Evolutionary conservation across 2,797 vertebrate species (phyloP).

Genomic region (Antrozous pallidus): DNA sequence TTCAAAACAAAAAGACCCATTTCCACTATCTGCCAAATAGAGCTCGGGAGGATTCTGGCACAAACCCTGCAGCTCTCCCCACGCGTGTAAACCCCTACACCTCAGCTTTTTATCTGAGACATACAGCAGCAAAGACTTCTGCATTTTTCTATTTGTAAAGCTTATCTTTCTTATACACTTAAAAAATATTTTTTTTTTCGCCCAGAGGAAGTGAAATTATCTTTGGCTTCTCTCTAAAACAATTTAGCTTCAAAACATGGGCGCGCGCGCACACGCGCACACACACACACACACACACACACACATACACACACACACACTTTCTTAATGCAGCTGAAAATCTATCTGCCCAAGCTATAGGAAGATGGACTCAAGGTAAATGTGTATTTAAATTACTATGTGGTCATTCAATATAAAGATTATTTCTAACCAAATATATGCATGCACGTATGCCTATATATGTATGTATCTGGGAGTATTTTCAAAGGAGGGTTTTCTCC

Average conservation of each 20-base stretch:
- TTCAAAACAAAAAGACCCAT: conserved; percentile 25
- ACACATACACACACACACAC: background rate
- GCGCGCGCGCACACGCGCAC: background rate
- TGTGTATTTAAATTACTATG: conserved; percentile 64
- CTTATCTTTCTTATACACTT: background rate
- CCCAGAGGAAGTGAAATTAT: conserved; percentile 46
- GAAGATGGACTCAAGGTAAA: conserved; percentile 47
- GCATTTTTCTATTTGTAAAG: background rate
- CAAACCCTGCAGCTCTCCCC: background rate
- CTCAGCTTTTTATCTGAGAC: background rate
- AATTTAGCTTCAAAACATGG: conserved; percentile 65
- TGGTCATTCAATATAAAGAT: conserved; percentile 77
- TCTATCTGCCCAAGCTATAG: conserved; percentile 44
- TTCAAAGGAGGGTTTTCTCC: conserved; percentile 82
- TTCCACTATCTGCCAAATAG: conserved; percentile 42
- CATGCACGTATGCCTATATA: conserved; percentile 59
- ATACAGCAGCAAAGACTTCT: background rate
- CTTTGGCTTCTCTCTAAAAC: conserved; percentile 67
- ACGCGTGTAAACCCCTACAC: background rate
- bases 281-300: background rate
- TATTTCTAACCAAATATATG: conserved; percentile 81
- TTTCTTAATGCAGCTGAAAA: conserved; percentile 11
- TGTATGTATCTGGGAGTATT: conserved; percentile 68
- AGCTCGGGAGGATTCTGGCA: background rate
- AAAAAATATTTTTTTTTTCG: background rate